Evolutionary conservation across 30 jellyfish, hydroid and myxozoan genomes (phyloP).

Genomic region (Catostylus mosaicus): DNA sequence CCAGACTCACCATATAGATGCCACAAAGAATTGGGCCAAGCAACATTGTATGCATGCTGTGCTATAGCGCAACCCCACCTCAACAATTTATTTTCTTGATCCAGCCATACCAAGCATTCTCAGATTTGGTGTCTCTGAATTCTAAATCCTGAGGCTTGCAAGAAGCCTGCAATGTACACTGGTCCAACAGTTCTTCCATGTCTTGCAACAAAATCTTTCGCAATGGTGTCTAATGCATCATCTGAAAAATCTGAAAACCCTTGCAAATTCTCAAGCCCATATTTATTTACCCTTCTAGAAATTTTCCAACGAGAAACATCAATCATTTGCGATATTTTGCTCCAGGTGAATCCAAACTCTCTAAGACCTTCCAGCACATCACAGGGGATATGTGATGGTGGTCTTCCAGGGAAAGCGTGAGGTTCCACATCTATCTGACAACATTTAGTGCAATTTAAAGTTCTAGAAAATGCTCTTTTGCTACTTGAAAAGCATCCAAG

Average conservation of each 20-base stretch:
- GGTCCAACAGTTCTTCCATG: slow-evolving; percentile 21
- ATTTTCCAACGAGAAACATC: slow-evolving; percentile 27
- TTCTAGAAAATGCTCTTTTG: too few relatives aligned
- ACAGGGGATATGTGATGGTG: background rate
- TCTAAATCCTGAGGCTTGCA: background rate
- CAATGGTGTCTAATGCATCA: slow-evolving; percentile 6
- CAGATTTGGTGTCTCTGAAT: background rate
- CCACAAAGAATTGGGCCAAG: slow-evolving; percentile 30
- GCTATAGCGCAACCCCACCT: background rate
- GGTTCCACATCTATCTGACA: too few relatives aligned
- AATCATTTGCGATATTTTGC: slow-evolving; percentile 11
- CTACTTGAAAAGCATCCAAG: too few relatives aligned
- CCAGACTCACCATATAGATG: slow-evolving; percentile 27
- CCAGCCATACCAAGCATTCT: background rate
- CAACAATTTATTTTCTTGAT: background rate
- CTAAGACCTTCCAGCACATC: slow-evolving; percentile 16
- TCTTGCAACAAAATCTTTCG: background rate
- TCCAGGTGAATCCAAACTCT: slow-evolving; percentile 22
- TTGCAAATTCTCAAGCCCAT: slow-evolving; percentile 12
- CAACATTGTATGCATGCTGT: background rate
- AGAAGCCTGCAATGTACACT: background rate
- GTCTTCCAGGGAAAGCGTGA: slow-evolving; percentile 48
- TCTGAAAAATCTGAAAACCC: slow-evolving; percentile 1
- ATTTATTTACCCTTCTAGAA: slow-evolving; percentile 1
- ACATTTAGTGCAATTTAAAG: too few relatives aligned